phyloP scores from a whole-genome alignment of 2,888 invertebrate species.

The Pseudococcus longispinus region DNA sequence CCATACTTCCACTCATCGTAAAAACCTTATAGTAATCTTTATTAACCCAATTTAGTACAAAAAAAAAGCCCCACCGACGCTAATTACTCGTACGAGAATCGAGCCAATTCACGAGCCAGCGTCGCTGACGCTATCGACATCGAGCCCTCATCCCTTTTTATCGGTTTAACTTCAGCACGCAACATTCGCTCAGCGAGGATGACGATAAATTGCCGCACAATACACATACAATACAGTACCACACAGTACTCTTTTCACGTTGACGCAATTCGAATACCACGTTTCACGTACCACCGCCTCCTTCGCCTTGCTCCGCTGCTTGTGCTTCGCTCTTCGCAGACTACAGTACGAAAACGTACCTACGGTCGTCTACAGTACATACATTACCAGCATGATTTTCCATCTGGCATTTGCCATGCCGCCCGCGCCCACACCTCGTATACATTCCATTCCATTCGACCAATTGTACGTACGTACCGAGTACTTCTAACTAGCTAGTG shows the following conservation, averaged over 20 bases:
- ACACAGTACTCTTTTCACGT: too few species aligned
- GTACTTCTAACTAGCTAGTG: neutral
- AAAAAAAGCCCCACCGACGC: neutral
- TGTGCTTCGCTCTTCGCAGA: neutral
- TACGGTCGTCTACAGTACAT: neutral
- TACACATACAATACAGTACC: neutral
- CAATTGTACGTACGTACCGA: neutral
- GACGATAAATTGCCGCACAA: neutral
- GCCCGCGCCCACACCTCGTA: neutral
- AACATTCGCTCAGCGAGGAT: neutral
- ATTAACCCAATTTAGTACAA: too few species aligned
- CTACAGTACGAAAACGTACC: neutral
- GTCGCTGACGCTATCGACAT: neutral
- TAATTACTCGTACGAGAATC: neutral
- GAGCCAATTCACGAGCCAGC: neutral
- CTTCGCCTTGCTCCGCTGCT: neutral
- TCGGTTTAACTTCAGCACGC: neutral
- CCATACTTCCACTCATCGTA: neutral
- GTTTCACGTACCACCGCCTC: neutral
- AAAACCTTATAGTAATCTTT: neutral
- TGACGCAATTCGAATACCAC: constrained; percentile 16
- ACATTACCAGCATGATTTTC: neutral
- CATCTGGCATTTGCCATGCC: neutral
- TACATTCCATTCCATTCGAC: neutral
- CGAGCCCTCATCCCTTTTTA: neutral